Percentiles rank a stretch among this genome's conserved stretches.
Evolutionary conservation across 2,888 invertebrate species (phyloP).

Genomic region (Dolomedes plantarius): DNA sequence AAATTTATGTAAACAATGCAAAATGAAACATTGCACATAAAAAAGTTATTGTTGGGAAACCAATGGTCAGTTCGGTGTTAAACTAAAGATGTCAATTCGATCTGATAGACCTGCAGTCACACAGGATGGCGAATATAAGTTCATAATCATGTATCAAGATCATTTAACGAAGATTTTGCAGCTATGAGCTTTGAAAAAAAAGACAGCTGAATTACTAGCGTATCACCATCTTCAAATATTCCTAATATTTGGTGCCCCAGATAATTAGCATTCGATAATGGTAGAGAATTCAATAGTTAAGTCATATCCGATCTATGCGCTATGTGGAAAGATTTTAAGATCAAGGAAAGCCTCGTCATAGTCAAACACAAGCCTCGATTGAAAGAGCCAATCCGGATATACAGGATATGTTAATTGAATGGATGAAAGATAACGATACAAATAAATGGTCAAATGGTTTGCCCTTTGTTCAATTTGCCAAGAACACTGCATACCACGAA

Average conservation of each 20-base stretch:
- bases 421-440: constrained; percentile 48
- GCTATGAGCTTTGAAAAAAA: constrained; percentile 71
- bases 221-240: constrained; percentile 70
- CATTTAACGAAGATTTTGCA: constrained; percentile 73
- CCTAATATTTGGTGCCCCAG: constrained; percentile 57
- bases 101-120: constrained; percentile 1
- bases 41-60: constrained; percentile 4
- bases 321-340: constrained; percentile 39
- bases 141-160: constrained; percentile 73
- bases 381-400: constrained; percentile 38
- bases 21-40: not conserved
- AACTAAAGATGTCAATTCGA: constrained; percentile 27
- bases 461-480: not conserved
- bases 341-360: constrained; percentile 24
- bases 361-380: constrained; percentile 30
- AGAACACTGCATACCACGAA: constrained; percentile 27
- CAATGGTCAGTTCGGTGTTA: constrained; percentile 17
- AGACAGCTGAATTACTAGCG: constrained; percentile 68
- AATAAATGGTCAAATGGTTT: not conserved
- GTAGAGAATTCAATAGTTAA: constrained; percentile 2
- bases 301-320: constrained; percentile 13
- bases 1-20: no score
- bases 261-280: constrained; percentile 31
- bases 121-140: constrained; percentile 14
- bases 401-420: constrained; percentile 41